Base-by-base conservation (phyloP, 1,140 invertebrate genomes). In the Trigoniulus corallinus region DNA sequence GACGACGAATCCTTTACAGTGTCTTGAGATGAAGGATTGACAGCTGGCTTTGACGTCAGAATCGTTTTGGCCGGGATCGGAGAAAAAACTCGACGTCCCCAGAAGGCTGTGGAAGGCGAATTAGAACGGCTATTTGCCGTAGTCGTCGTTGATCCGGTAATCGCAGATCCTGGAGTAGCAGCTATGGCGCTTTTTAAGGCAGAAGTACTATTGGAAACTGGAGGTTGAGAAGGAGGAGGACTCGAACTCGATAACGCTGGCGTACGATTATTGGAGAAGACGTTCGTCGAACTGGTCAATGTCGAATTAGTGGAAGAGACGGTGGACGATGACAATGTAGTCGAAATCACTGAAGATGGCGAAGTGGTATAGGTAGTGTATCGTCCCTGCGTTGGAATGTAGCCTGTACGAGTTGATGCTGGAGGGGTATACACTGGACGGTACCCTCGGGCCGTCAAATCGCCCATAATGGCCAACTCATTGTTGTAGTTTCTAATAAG, bases 401-500 rank as follows among this genome's bases (percentile, higher is more conserved):
- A 44, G 4, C 7, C 12, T 20, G 42, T 7, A 7, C 42, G 18
- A 21, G 42, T 18, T 7, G 4, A 4, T 7, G 7, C 12, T 24
- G 4, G 7, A 20, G 42, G 42, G 4, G 4, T 12, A 24, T 7
- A 4, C 18, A 18, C 42, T 7, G 42, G 42, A 7, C 42, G 4
- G 18, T 21, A 44, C 12, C 42, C 42, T 24, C 24, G 7, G 24
- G 42, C 4, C 12, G 42, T 7, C 42, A 44, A 24, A 20, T 44
- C 42, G 18, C 42, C 42, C 42, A 44, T 44, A 7, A 44, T 20
- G 4, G 42, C 42, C 42, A 44, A 24, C 24, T 44, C 42, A 20
- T 44, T 44, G 18, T 44, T 44, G 42, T 44, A 44, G 18, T 44
- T 44, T 24, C 42, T 44, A 24, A 13, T 18, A 39, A 39, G 18